Evolutionary conservation across 2,888 invertebrate genomes (phyloP).

Genomic region (Cephus spinipes): DNA sequence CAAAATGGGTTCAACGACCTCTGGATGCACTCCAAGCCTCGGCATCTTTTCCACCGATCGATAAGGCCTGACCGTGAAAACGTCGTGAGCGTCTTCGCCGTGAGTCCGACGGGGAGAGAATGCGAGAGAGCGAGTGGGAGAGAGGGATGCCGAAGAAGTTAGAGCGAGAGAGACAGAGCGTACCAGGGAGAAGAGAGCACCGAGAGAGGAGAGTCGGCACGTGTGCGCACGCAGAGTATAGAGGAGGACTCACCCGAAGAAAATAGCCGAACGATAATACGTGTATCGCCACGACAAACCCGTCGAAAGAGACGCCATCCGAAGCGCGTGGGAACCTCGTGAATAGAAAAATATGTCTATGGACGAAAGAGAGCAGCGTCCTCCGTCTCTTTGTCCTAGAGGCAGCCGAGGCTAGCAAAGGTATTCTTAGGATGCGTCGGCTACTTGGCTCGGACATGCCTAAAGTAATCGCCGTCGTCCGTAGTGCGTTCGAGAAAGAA

Average conservation of each 20-base stretch:
- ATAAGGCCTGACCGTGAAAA: slow-evolving; percentile 66
- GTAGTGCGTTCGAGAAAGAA: neutral
- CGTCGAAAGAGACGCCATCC: neutral
- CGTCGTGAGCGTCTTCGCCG: slow-evolving; percentile 59
- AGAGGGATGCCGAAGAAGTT: neutral
- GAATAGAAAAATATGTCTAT: neutral
- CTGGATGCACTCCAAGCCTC: slow-evolving; percentile 65
- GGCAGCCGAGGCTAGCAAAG: neutral
- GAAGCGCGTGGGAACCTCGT: neutral
- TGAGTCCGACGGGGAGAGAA: slow-evolving; percentile 2
- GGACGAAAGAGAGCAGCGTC: neutral
- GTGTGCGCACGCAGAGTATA: neutral
- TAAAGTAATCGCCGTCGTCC: neutral
- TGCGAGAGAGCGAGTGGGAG: neutral
- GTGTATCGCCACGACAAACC: neutral
- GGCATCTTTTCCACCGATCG: slow-evolving; percentile 46
- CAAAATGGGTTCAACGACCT: slow-evolving; percentile 63
- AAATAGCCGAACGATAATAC: neutral
- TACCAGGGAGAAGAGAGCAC: neutral
- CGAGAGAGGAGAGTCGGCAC: slow-evolving; percentile 14
- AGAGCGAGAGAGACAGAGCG: neutral
- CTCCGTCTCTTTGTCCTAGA: neutral
- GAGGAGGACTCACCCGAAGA: neutral
- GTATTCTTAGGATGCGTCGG: neutral
- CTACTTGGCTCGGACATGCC: neutral